phyloP scores from a whole-genome alignment of 2,113 vertebrate genomes.

The Laticauda colubrina region DNA sequence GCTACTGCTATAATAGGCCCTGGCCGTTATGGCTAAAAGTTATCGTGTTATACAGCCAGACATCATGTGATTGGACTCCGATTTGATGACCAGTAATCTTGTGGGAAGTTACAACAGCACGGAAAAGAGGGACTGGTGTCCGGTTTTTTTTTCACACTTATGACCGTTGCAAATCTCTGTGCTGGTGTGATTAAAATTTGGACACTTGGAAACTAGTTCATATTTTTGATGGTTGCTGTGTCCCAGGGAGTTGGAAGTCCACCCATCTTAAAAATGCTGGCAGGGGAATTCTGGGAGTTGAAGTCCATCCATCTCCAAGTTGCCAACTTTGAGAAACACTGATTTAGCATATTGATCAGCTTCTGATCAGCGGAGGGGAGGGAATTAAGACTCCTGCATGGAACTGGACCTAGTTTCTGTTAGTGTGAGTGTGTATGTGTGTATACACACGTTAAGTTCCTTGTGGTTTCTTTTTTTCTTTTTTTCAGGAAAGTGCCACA shows the following conservation, averaged over 20 bases:
- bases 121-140: background rate
- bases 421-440: background rate
- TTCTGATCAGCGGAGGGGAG: background rate
- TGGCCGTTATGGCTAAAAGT: accelerated
- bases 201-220: background rate
- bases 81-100: background rate
- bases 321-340: background rate
- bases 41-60: background rate
- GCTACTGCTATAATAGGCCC: too few species aligned
- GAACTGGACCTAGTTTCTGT: background rate
- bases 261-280: background rate
- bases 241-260: background rate
- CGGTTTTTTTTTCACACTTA: background rate
- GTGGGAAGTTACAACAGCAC: background rate
- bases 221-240: background rate
- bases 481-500: background rate
- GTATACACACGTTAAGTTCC: background rate
- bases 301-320: background rate
- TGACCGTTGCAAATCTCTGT: background rate
- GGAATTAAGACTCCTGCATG: background rate
- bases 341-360: background rate
- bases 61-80: background rate
- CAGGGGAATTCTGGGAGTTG: background rate
- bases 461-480: background rate
- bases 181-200: background rate